Conservation (phyloP, 2,888 invertebrate species). For the Watsonalla cultraria region DNA sequence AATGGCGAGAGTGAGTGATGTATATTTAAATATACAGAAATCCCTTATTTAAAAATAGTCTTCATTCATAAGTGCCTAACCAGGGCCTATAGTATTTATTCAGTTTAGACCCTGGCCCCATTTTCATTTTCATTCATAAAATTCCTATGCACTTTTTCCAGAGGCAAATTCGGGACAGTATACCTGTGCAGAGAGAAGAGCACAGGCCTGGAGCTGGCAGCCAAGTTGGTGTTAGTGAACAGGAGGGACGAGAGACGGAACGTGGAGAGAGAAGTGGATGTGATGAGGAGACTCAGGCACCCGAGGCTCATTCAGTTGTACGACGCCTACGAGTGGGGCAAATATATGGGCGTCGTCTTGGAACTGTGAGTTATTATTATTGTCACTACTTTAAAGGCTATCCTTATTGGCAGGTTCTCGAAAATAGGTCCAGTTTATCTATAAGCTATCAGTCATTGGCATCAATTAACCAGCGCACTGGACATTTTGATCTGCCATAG, state of each 20-base stretch:
- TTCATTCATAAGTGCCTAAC: too few species aligned
- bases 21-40: too few species aligned
- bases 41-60: too few species aligned
- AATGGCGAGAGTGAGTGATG: too few species aligned
- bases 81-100: too few species aligned
- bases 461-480: too few species aligned
- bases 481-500: too few species aligned
- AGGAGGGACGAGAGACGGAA: slow-evolving; percentile 93
- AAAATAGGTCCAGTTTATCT: too few species aligned
- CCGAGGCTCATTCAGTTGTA: slow-evolving; percentile 97
- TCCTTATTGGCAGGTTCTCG: neutral
- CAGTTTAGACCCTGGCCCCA: too few species aligned
- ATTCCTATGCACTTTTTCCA: slow-evolving; percentile 52
- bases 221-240: slow-evolving; percentile 93
- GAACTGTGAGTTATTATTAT: slow-evolving; percentile 90
- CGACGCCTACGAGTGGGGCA: slow-evolving; percentile 96
- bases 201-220: slow-evolving; percentile 90
- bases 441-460: too few species aligned
- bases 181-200: slow-evolving; percentile 93
- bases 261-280: slow-evolving; percentile 97
- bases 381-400: neutral
- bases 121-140: too few species aligned
- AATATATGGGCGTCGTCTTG: slow-evolving; percentile 97
- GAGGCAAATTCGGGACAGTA: slow-evolving; percentile 98
- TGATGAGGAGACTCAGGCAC: slow-evolving; percentile 96